Percentiles rank a stretch among this genome's conserved stretches.
These are phyloP conservation scores for Pelodiscus sinensis DNA, from an alignment of 2,113 vertebrate species.

Conservation along the genomic window DNA sequence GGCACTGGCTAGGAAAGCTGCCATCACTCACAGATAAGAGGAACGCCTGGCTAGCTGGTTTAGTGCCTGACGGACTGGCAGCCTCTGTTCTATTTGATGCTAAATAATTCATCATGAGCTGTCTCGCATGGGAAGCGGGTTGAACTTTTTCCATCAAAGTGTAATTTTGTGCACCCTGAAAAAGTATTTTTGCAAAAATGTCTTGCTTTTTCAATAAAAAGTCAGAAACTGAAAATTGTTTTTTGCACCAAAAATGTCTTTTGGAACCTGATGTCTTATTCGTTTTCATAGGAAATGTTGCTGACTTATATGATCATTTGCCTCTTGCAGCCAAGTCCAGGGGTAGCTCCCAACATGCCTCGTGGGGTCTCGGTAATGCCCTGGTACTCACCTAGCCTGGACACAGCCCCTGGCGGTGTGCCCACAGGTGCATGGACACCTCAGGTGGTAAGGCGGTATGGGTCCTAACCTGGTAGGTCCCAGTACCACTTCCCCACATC, in stretches of 20 bases:
- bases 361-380: too few species aligned
- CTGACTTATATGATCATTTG: neutral
- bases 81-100: neutral
- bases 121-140: neutral
- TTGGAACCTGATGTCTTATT: neutral
- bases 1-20: neutral
- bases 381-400: too few species aligned
- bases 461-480: too few species aligned
- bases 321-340: too few species aligned
- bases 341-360: too few species aligned
- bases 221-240: neutral
- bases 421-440: too few species aligned
- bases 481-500: too few species aligned
- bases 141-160: neutral
- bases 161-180: neutral
- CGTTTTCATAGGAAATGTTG: neutral
- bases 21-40: neutral
- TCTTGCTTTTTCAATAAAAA: neutral
- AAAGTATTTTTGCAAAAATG: neutral
- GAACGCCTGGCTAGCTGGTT: neutral
- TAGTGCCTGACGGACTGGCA: neutral
- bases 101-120: neutral
- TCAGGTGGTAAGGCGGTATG: too few species aligned
- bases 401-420: too few species aligned
- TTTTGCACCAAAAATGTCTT: neutral